A percentile compares a stretch with the other conserved stretches of the same genome.
These are phyloP conservation scores for Drymodes brunneopygia DNA, from an alignment of 2,113 vertebrate genomes.

Conservation along the genomic window DNA sequence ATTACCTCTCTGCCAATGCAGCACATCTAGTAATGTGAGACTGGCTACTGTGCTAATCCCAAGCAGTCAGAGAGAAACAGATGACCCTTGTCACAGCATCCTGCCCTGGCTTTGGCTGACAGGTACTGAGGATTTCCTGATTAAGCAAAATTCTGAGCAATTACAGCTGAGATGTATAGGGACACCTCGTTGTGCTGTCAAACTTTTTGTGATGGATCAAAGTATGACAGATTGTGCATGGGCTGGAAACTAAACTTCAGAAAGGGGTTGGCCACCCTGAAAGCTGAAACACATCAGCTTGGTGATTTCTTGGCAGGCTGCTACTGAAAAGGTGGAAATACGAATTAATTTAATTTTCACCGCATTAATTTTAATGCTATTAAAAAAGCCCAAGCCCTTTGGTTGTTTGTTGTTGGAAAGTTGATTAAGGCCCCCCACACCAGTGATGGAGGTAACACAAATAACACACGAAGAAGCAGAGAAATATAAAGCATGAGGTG, in stretches of 20 bases:
- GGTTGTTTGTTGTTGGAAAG: not conserved
- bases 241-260: not conserved
- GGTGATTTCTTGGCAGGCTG: not conserved
- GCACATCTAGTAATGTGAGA: not conserved
- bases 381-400: not conserved
- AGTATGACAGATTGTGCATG: not conserved
- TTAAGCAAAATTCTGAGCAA: conserved; percentile 3
- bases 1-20: not conserved
- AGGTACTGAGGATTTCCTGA: not conserved
- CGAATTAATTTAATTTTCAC: not conserved
- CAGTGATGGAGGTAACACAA: not conserved
- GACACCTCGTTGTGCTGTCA: not conserved
- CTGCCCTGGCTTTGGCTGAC: not conserved
- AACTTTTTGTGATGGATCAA: not conserved
- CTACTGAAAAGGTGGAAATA: not conserved
- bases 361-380: not conserved
- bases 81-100: not conserved
- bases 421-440: not conserved
- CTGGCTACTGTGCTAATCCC: not conserved
- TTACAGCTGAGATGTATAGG: not conserved
- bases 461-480: not conserved
- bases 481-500: not conserved
- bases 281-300: not conserved
- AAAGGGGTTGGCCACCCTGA: not conserved
- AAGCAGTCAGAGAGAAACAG: not conserved